Base-by-base conservation (phyloP, 2,113 vertebrate genomes). In the Myocastor coypus region DNA sequence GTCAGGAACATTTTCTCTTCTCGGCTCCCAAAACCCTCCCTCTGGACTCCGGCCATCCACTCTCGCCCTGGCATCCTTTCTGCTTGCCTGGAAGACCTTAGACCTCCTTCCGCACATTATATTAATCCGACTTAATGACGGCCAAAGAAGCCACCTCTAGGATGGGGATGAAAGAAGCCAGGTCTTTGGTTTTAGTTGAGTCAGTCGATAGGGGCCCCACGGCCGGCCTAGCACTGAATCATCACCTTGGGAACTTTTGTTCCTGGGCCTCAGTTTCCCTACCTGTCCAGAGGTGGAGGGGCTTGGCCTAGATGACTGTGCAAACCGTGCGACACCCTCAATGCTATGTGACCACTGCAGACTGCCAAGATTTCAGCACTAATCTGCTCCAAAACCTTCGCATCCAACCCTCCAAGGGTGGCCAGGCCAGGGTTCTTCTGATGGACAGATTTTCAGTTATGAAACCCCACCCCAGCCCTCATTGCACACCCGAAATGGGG, bases 211-310 rank as follows among this genome's bases (percentile, higher is more conserved):
- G 0, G 55, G 80, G 32, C 30, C 90, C 59, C 83, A 16, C 0
- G 30, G 87, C 78, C 50, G 42, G 84, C 7, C 94, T 63, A 52
- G 63, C 42, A 32, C 2, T 20, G 81, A 73, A 50, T 95, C 68
- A 50, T 95, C 68, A 2, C 19, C 11, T 32, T 3, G 92, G 82
- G n/a, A 73, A 68, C 28, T 24, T 78, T 17, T 1, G 14, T 66
- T 55, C 32, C 57, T 1, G 46, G 19, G 77, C 42, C 96, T 97
- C 84, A 94, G 92, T 98, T 90, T 96, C 64, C 69, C 87, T 42
- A 37, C 26, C 86, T 92, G 68, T 80, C 61, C 78, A 86, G 87
- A 57, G 84, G 78, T 37, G 37, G 7, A 34, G 42, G 64, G 20
- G n/a, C 32, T 52, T 30, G 83, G 55, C 68, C 50, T 57, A 20